Evolutionary conservation across 1,140 invertebrate genomes (phyloP).

Genomic region (Drosophila ficusphila): DNA sequence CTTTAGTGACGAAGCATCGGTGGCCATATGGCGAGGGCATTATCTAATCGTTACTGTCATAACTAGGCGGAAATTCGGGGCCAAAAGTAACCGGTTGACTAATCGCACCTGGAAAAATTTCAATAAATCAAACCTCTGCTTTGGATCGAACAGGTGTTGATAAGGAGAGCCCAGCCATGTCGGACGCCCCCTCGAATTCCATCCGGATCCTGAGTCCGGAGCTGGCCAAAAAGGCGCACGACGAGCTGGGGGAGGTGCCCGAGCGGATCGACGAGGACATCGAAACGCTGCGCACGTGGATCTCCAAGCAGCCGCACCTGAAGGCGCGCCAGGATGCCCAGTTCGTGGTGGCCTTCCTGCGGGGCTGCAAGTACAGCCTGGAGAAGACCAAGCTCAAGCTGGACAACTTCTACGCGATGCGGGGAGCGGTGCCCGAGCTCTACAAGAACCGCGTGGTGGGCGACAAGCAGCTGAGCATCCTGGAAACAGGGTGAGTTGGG

Average conservation of each 20-base stretch:
- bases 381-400: constrained; percentile 88
- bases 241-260: constrained; percentile 87
- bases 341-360: constrained; percentile 87
- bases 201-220: constrained; percentile 82
- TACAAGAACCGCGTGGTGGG: constrained; percentile 79
- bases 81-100: constrained; percentile 46
- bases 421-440: constrained; percentile 86
- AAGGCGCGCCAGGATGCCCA: constrained; percentile 86
- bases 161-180: constrained; percentile 48
- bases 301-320: constrained; percentile 88
- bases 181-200: constrained; percentile 23
- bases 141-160: constrained; percentile 43
- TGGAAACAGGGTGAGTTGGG: constrained; percentile 63
- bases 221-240: constrained; percentile 84
- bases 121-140: constrained; percentile 70
- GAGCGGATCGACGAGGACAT: constrained; percentile 86
- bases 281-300: constrained; percentile 87
- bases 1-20: constrained; percentile 9
- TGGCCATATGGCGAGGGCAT: constrained; percentile 29
- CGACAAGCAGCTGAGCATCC: constrained; percentile 69
- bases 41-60: constrained; percentile 64
- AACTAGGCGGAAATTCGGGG: constrained; percentile 31
- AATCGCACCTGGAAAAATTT: constrained; percentile 50
- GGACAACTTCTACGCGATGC: constrained; percentile 88
- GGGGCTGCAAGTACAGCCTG: constrained; percentile 89